phyloP scores from a whole-genome alignment of 2,797 vertebrate species.

The Glyptemys insculpta region DNA sequence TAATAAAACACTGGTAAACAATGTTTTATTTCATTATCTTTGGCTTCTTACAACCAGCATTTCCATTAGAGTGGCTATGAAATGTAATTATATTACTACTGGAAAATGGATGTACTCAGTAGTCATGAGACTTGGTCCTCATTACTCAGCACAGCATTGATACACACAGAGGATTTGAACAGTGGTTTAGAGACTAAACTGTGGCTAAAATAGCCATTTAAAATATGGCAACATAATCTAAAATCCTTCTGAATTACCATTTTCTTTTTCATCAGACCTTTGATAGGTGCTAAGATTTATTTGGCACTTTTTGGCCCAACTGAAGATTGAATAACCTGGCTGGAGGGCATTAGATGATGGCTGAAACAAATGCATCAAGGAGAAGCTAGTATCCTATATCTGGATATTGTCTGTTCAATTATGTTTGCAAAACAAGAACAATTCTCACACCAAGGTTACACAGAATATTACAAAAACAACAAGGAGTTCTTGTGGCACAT shows the following conservation, averaged over 20 bases:
- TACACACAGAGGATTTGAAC: neutral
- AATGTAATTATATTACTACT: slow-evolving; percentile 49
- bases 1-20: slow-evolving; percentile 12
- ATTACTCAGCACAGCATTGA: neutral
- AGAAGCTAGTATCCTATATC: neutral
- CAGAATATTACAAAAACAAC: neutral
- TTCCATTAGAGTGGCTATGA: slow-evolving; percentile 8
- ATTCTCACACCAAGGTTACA: neutral
- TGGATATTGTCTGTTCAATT: neutral
- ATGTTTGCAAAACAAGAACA: neutral
- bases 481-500: no score
- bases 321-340: neutral
- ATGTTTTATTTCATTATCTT: slow-evolving; percentile 28
- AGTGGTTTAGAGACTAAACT: slow-evolving; percentile 27
- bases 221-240: neutral
- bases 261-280: slow-evolving; percentile 13
- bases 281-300: neutral
- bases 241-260: slow-evolving; percentile 3
- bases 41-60: neutral
- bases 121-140: neutral
- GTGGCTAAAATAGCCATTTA: neutral
- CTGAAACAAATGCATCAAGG: neutral
- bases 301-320: neutral
- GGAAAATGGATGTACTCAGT: neutral
- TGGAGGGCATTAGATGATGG: neutral